Evolutionary conservation across 1,140 invertebrate genomes (phyloP), one percentile per base, ranked within the genome.

Genomic region (Thrips palmi): DNA sequence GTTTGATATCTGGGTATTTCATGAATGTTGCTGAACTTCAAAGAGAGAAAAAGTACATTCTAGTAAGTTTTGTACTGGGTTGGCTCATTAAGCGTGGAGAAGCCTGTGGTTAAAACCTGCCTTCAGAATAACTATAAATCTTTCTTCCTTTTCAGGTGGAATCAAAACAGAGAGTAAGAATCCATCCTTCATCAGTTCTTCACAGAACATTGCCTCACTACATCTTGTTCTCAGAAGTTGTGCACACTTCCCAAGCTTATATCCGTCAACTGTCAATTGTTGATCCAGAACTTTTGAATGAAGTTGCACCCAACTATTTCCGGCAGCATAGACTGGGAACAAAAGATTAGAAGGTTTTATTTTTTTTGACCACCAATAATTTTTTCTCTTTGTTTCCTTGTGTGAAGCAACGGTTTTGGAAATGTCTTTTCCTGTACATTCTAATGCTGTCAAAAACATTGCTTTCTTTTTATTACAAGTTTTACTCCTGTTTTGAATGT

Each of bases 21-120:
- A 78, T 81, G 54, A 94, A 93, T 60, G 68, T 86, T 41, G 85
- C 88, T n/a, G 77, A 87, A 59, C 50, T 86, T 5, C 76, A 87
- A 43, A 67, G 63, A 46, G 74, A 82, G 49, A 71, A 75, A 49
- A 70, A 67, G 28, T 88, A 85, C 51, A 48, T 78, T 29, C 74
- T 77, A 17, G 71, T 84, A 63, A 71, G 64, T 57, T 31, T 30
- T 37, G 8, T 28, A 8, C 18, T 11, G 8, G 27, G 8, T 31
- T 23, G 7, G n/a, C 4, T 10, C 6, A 2, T 33, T 24, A 30
- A 40, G 29, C 2, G 17, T 38, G 14, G 24, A 37, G n/a, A 37
- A 36, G 34, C 30, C 24, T 21, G 4, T 10, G 11, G 12, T 12
- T 23, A 2, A 15, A 6, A 24, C 29, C 21, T 22, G 29, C 27